Evolutionary conservation across 2,888 invertebrate genomes (phyloP).

Genomic region (Platycnemis pennipes): DNA sequence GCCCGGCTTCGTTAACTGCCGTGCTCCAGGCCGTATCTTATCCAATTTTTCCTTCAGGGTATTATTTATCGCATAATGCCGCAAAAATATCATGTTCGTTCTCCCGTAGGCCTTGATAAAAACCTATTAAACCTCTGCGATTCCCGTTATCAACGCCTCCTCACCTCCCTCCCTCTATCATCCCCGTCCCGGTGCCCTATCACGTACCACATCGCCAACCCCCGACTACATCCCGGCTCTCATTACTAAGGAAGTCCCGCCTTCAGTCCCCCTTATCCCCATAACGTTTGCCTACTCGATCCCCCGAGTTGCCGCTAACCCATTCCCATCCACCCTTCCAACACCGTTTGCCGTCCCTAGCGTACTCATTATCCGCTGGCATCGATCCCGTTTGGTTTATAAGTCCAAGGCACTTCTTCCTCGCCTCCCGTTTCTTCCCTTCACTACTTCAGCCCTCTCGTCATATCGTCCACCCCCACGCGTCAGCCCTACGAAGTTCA

Average conservation of each 20-base stretch:
- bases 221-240: not conserved
- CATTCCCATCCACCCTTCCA: not conserved
- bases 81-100: slow-evolving; percentile 21
- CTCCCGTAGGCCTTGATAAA: not conserved
- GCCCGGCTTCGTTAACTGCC: not conserved
- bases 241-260: slow-evolving; percentile 14
- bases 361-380: slow-evolving; percentile 56
- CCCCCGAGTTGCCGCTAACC: not conserved
- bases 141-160: not conserved
- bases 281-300: not conserved
- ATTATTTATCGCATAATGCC: slow-evolving; percentile 17
- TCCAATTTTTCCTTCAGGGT: not conserved
- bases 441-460: not conserved
- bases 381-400: slow-evolving; percentile 66
- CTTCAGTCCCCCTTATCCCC: not conserved
- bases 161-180: not conserved
- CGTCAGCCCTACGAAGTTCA: too few relatives aligned
- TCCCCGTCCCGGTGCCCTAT: not conserved
- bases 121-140: slow-evolving; percentile 24
- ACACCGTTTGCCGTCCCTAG: slow-evolving; percentile 1
- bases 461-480: not conserved
- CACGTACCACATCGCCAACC: not conserved
- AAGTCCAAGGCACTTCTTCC: slow-evolving; percentile 17
- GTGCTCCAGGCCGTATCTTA: not conserved
- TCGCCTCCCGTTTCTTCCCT: not conserved